Conservation (phyloP, 2,888 invertebrate species). For the Trissolcus brochymenae region DNA sequence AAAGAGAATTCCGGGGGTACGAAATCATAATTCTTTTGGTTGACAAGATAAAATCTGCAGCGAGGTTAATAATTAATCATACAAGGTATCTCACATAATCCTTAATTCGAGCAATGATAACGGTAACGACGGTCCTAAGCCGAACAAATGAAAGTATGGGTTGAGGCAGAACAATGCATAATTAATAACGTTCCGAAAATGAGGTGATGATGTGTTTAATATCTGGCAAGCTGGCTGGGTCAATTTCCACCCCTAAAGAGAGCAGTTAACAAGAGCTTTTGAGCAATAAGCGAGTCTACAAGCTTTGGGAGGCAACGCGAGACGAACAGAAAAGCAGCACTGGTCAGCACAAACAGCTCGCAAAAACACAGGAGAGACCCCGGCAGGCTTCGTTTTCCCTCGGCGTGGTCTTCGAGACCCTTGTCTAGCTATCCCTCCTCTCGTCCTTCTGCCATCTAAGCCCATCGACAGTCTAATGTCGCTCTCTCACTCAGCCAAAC, state of each 20-base stretch:
- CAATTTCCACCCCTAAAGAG: slow-evolving; percentile 62
- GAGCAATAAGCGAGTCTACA: slow-evolving; percentile 73
- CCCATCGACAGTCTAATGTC: slow-evolving; percentile 53
- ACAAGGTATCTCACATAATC: slow-evolving; percentile 8
- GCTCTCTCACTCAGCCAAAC: slow-evolving; percentile 59
- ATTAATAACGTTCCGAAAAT: slow-evolving; percentile 49
- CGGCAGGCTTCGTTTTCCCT: slow-evolving; percentile 55
- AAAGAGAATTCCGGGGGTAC: not conserved
- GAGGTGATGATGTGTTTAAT: slow-evolving; percentile 57
- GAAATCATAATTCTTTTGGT: slow-evolving; percentile 2
- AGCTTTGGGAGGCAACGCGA: slow-evolving; percentile 72
- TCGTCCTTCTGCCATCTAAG: slow-evolving; percentile 22
- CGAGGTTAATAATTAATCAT: slow-evolving; percentile 21
- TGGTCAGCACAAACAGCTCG: slow-evolving; percentile 73
- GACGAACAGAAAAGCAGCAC: slow-evolving; percentile 71
- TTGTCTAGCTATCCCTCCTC: slow-evolving; percentile 42
- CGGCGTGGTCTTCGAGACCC: slow-evolving; percentile 43
- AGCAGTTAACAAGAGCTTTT: slow-evolving; percentile 70
- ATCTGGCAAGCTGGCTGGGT: slow-evolving; percentile 52
- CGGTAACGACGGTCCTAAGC: slow-evolving; percentile 14
- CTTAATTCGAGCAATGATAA: slow-evolving; percentile 30
- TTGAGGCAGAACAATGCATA: slow-evolving; percentile 42
- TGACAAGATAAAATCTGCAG: not conserved
- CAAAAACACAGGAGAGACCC: slow-evolving; percentile 65
- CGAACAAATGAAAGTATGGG: slow-evolving; percentile 30